A percentile compares a stretch with the other conserved stretches of the same genome.
Conservation (phyloP, 2,888 invertebrate species). For the Timema podura region DNA sequence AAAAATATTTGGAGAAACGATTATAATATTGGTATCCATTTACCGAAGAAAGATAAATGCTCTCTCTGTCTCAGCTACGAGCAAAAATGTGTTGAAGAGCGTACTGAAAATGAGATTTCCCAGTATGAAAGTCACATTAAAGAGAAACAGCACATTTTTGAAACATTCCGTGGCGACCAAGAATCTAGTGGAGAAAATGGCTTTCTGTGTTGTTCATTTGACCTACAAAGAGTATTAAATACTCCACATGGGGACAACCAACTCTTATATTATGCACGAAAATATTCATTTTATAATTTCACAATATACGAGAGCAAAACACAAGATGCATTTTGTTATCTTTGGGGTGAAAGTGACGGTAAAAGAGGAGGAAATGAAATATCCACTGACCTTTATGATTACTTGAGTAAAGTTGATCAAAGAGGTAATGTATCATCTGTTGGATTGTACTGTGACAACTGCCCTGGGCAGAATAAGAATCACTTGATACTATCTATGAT, state of each 20-base stretch:
- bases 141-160: background rate
- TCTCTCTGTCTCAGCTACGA: background rate
- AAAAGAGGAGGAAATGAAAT: constrained; percentile 39
- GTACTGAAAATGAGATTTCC: background rate
- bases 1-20: constrained; percentile 1
- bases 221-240: background rate
- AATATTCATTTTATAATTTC: constrained; percentile 39
- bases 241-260: constrained; percentile 10
- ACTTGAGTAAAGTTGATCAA: background rate
- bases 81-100: background rate
- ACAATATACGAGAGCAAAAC: constrained; percentile 39
- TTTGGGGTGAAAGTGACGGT: constrained; percentile 38
- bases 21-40: background rate
- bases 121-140: background rate
- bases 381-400: background rate
- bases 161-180: background rate
- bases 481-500: background rate
- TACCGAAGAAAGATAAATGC: background rate
- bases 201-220: background rate
- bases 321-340: constrained; percentile 32
- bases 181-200: background rate
- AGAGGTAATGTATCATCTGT: background rate
- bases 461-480: background rate
- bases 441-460: background rate
- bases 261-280: constrained; percentile 34